Evolutionary conservation across 2,888 invertebrate genomes (phyloP), one percentile per base, ranked within the genome.

Genomic region (Cremastobaeus sp.): DNA sequence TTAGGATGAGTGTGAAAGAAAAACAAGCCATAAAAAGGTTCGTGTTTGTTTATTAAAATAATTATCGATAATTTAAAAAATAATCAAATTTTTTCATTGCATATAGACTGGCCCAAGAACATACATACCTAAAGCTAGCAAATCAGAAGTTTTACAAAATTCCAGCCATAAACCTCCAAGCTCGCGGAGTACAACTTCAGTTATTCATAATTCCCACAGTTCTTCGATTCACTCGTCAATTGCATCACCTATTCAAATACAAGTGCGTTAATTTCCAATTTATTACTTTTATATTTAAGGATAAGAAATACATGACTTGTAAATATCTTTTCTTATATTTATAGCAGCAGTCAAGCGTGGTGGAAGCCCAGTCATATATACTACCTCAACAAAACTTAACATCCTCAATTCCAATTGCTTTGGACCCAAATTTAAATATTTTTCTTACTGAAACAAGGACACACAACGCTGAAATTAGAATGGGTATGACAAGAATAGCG

Each of bases 381-480:
- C 35, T 84, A 45, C 80, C 77, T 30, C 76, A 81, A 39, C 78
- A 82, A 50, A 65, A 79, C 37, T 32, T 82, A 21, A 62, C 81
- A 64, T 79, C 76, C 80, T 54, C 83, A 15, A 73, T 82, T 47
- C 76, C 82, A 32, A 37, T 88, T 1, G 81, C 86, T 9, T 68
- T 84, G 41, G 86, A 87, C 76, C 89, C 90, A 39, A 89, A 88
- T 72, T 82, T 91, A 35, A 90, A 90, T 75, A 86, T 91, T 76
- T 88, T 92, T 68, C 82, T 92, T 48, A 88, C 91, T 1, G 92
- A 92, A 85, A 90, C 90, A 57, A 87, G 92, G 73, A 91, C 91
- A 12, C 91, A 92, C 69, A 92, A 92, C 81, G 89, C 91, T 5
- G 93, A 93, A 84, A 85, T 93, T n/a, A 89, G 92, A 74, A 89